phyloP scores from a whole-genome alignment of 2,888 invertebrate species.

The Monoplex corrugatus region DNA sequence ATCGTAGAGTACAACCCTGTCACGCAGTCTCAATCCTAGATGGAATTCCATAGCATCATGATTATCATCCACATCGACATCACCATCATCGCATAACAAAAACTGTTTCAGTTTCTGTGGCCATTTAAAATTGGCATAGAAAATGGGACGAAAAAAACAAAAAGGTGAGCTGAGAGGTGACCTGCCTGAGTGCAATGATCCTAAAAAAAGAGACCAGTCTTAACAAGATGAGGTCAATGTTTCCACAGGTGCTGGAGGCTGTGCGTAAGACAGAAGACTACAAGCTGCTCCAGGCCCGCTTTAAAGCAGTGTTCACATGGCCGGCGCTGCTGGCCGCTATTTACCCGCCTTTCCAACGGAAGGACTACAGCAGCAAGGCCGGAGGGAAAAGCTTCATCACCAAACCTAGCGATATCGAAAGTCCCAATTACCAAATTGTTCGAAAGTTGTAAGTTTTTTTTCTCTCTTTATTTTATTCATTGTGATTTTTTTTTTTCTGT shows the following conservation, averaged over 20 bases:
- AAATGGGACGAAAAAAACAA: too few species aligned
- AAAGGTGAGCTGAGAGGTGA: too few species aligned
- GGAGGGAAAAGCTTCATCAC: not conserved
- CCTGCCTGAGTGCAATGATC: too few species aligned
- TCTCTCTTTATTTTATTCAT: not conserved
- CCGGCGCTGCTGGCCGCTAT: constrained; percentile 72
- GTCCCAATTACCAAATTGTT: not conserved
- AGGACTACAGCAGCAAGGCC: constrained; percentile 27
- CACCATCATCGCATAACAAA: too few species aligned
- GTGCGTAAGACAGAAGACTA: constrained; percentile 58
- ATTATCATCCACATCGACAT: too few species aligned
- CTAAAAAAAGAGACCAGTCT: too few species aligned
- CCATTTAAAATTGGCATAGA: too few species aligned
- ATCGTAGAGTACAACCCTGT: too few species aligned
- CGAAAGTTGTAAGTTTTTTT: not conserved
- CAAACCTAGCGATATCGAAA: not conserved
- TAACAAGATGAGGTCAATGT: too few species aligned
- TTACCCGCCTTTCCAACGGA: constrained; percentile 52
- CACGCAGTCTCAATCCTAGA: too few species aligned
- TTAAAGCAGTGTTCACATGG: constrained; percentile 73
- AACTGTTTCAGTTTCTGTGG: too few species aligned
- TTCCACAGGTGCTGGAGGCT: constrained; percentile 39
- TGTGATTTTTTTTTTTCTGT: not conserved
- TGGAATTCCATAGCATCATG: too few species aligned
- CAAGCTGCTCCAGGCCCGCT: constrained; percentile 63